Evolutionary conservation across 2,888 invertebrate species (phyloP), one percentile per base, ranked within the genome.

Genomic region (Venusia cambrica): DNA sequence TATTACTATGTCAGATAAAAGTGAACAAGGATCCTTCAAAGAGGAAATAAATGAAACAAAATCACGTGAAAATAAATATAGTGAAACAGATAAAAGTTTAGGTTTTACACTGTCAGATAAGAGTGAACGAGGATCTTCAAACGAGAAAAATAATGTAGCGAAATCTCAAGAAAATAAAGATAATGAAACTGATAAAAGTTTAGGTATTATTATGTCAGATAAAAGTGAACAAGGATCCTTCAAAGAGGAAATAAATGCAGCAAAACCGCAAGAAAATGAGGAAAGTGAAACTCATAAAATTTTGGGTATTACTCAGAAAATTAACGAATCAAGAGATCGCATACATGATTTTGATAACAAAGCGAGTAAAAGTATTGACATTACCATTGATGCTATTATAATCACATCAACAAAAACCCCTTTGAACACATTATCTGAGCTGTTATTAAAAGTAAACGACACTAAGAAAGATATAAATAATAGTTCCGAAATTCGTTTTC

Each of bases 281-380:
- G 6, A 7, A 2, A 31, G 1, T 5, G 8, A 5, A 5, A n/a
- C n/a, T n/a, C 6, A 27, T 8, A 27, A 1, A 0, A n/a, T 8
- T 16, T 11, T 11, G 15, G 15, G n/a, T 15, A 21, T 6, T 12
- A 17, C 27, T 12, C 16, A 12, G 19, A 21, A 21, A 12, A 21
- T 8, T 4, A 8, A 12, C 12, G 20, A 12, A 7, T 17, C 16
- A 21, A 1, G 15, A 2, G 33, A 33, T 27, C n/a, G n/a, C n/a
- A 21, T 9, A 1, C 5, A 21, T n/a, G n/a, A 9, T 2, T 3
- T 2, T 9, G 13, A 16, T 13, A 6, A 12, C 12, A 5, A 13
- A 4, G 13, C 22, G 14, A n/a, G 16, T 7, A 16, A 18, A 18
- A 11, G 14, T 2, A 3, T 5, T 9, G 1, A 5, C 4, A 4